Evolutionary conservation across 2,113 vertebrate species (phyloP).

Genomic region (Redunca redunca): DNA sequence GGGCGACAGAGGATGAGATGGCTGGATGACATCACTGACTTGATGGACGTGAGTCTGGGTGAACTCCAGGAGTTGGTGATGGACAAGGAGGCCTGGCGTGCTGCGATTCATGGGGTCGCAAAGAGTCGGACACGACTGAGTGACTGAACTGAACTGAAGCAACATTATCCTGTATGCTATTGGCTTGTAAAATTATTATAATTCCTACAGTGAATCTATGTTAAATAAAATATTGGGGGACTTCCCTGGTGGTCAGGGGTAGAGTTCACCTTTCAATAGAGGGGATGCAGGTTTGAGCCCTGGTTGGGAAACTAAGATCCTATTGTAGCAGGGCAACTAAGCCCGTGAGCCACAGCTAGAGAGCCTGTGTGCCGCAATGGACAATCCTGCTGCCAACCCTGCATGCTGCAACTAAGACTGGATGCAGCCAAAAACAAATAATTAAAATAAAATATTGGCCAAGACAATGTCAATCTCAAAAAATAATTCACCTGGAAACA

Average conservation of each 20-base stretch:
- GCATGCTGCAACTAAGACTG: neutral
- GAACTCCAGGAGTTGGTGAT: too few species aligned
- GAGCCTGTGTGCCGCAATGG: neutral
- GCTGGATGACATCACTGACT: too few species aligned
- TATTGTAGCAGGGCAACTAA: neutral
- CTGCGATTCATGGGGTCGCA: too few species aligned
- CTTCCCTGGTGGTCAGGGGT: neutral
- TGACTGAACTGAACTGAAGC: neutral
- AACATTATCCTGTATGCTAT: neutral
- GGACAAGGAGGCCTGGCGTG: too few species aligned
- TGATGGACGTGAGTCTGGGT: too few species aligned
- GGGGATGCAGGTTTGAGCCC: neutral
- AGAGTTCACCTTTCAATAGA: neutral
- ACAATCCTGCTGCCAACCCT: neutral
- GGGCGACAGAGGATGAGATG: too few species aligned
- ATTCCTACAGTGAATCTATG: neutral
- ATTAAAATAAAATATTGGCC: neutral
- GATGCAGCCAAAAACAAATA: neutral
- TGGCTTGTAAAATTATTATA: neutral
- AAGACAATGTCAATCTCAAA: neutral
- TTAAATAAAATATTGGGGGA: neutral
- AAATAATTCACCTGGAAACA: neutral
- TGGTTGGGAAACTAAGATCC: neutral
- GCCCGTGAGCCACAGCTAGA: neutral
- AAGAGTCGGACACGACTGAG: too few species aligned